Percentiles rank a stretch among this genome's conserved stretches.
Evolutionary conservation across 2,797 vertebrate species (phyloP).

Genomic region (Coregonus ussuriensis): DNA sequence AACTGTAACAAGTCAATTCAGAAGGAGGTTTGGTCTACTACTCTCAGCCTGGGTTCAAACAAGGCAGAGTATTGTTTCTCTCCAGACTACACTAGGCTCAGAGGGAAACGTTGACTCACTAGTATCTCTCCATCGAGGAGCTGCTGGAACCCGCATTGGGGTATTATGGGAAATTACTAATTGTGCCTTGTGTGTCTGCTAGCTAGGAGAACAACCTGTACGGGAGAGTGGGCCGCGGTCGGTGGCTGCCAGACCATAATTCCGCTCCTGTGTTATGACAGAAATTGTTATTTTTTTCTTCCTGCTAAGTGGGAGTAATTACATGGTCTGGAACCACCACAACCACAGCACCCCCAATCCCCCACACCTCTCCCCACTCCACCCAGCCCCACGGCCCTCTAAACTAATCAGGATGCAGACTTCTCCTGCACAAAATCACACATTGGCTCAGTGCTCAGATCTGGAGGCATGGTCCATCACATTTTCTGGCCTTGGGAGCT

Average conservation of each 20-base stretch:
- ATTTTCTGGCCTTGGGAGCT: slow-evolving; percentile 3
- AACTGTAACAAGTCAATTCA: background rate
- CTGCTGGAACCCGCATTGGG: slow-evolving; percentile 34
- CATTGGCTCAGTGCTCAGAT: slow-evolving; percentile 50
- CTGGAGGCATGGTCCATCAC: background rate
- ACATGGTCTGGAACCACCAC: slow-evolving; percentile 69
- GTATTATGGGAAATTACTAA: slow-evolving; percentile 48
- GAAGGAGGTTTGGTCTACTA: background rate
- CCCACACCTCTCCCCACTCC: slow-evolving; percentile 21
- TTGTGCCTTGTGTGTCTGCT: slow-evolving; percentile 38
- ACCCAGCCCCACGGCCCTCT: slow-evolving; percentile 49
- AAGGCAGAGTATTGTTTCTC: slow-evolving; percentile 10
- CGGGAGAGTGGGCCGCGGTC: slow-evolving; percentile 18
- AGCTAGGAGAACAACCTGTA: slow-evolving; percentile 54
- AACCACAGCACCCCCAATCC: slow-evolving; percentile 67
- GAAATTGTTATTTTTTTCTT: slow-evolving; percentile 62
- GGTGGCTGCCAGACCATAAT: slow-evolving; percentile 57
- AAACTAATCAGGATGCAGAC: slow-evolving; percentile 71
- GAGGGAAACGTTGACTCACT: slow-evolving; percentile 55
- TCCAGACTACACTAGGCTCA: background rate
- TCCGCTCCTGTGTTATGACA: slow-evolving; percentile 63
- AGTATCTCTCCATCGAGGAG: slow-evolving; percentile 15
- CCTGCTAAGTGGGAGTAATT: slow-evolving; percentile 75
- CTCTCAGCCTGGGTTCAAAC: background rate
- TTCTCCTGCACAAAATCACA: slow-evolving; percentile 36